Conservation (phyloP, 2,888 invertebrate species). For the Drosophila mayaguana region DNA sequence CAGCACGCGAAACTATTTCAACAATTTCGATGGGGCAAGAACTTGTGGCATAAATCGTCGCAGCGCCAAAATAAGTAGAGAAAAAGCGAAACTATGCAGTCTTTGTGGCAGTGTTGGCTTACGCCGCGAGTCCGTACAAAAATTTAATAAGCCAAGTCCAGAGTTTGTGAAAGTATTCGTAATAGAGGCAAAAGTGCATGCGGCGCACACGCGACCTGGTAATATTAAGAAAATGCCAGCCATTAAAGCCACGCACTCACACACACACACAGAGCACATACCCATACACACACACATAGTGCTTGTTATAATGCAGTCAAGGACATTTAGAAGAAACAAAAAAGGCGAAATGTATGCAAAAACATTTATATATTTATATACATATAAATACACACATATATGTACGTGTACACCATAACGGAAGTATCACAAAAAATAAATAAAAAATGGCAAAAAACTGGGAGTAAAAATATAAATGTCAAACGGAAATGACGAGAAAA, state of each 20-base stretch:
- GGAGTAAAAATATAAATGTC: conserved; percentile 51
- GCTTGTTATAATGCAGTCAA: conserved; percentile 66
- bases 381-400: conserved; percentile 2
- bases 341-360: conserved; percentile 30
- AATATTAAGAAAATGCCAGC: conserved; percentile 62
- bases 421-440: conserved; percentile 43
- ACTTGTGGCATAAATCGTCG: conserved; percentile 64
- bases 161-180: conserved; percentile 39
- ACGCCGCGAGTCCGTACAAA: conserved; percentile 33
- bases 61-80: conserved; percentile 16
- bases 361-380: conserved; percentile 10
- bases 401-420: conserved; percentile 26
- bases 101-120: conserved; percentile 43
- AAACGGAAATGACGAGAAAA: conserved; percentile 74
- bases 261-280: conserved; percentile 14
- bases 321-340: conserved; percentile 53
- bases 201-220: conserved; percentile 62
- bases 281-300: conserved; percentile 7
- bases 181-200: conserved; percentile 61
- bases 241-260: conserved; percentile 45
- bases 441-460: conserved; percentile 10
- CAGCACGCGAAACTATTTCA: conserved; percentile 75
- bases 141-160: conserved; percentile 63
- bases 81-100: background rate
- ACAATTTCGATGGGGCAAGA: conserved; percentile 42